Conservation (phyloP, 2,113 vertebrate genomes). For the Panurus biarmicus region DNA sequence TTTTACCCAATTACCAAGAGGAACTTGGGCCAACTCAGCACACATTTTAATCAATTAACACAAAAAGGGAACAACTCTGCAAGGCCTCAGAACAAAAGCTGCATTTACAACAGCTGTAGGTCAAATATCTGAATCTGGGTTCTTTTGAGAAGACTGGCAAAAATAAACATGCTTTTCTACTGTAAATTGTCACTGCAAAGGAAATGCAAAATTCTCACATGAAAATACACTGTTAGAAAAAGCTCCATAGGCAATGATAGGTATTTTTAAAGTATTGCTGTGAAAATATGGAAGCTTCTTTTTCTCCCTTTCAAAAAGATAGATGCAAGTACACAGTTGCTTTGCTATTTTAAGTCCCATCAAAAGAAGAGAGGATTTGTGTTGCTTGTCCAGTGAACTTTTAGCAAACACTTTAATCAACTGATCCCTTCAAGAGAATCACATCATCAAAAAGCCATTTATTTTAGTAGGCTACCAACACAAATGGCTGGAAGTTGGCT, state of each 20-base stretch:
- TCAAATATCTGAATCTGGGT: slow-evolving; percentile 3
- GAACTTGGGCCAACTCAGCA: neutral
- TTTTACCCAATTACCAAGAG: neutral
- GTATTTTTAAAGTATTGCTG: neutral
- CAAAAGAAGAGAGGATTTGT: neutral
- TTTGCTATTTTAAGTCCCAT: neutral
- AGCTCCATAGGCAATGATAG: neutral
- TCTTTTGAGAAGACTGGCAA: neutral
- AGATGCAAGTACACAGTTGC: neutral
- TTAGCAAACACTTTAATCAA: neutral
- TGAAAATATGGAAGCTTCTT: neutral
- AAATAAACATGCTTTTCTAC: neutral
- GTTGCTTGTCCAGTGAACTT: neutral
- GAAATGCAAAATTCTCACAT: neutral
- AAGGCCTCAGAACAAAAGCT: neutral
- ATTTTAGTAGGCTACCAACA: neutral
- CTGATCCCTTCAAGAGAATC: neutral
- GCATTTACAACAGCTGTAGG: neutral
- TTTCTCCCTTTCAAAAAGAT: neutral
- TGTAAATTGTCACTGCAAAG: neutral
- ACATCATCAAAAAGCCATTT: neutral
- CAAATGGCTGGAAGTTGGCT: neutral
- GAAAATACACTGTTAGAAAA: neutral
- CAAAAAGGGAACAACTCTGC: neutral
- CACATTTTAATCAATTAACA: neutral